These are phyloP conservation scores for Hypercompe scribonia DNA, from an alignment of 2,888 invertebrate species.

Conservation along the genomic window DNA sequence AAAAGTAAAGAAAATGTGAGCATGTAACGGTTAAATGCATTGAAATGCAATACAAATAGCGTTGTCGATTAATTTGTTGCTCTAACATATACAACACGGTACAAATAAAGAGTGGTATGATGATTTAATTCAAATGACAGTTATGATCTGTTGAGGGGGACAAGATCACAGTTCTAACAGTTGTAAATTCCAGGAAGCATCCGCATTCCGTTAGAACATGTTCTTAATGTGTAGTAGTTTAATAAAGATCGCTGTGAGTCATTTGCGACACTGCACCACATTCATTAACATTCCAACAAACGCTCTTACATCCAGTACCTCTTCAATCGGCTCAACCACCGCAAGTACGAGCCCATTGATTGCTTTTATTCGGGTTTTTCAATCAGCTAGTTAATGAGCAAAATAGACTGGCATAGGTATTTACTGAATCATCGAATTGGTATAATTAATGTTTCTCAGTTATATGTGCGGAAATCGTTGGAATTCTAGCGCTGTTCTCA, in stretches of 20 bases:
- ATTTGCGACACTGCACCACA: conserved; percentile 78
- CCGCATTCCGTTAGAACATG: conserved; percentile 81
- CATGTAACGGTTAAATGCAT: background rate
- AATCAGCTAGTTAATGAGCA: conserved; percentile 64
- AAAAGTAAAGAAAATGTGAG: background rate
- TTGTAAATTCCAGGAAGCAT: conserved; percentile 74
- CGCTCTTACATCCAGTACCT: conserved; percentile 55
- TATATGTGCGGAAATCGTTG: conserved; percentile 58
- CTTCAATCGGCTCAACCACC: conserved; percentile 57
- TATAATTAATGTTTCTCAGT: conserved; percentile 54
- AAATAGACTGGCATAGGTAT: conserved; percentile 48
- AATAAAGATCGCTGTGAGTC: conserved; percentile 70
- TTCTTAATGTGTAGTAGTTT: conserved; percentile 71
- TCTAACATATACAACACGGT: background rate
- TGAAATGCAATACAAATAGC: background rate
- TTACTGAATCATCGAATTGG: conserved; percentile 63
- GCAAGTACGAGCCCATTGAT: conserved; percentile 55
- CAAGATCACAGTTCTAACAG: conserved; percentile 59
- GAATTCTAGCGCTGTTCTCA: conserved; percentile 56
- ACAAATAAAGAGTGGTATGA: background rate
- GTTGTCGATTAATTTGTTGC: background rate
- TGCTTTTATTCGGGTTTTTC: conserved; percentile 59
- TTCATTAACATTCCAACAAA: conserved; percentile 79
- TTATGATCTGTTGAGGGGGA: conserved; percentile 23
- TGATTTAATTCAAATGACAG: conserved; percentile 2